Evolutionary conservation across 1,140 invertebrate genomes (phyloP), one percentile per base, ranked within the genome.

Genomic region (Oscheius sp.): DNA sequence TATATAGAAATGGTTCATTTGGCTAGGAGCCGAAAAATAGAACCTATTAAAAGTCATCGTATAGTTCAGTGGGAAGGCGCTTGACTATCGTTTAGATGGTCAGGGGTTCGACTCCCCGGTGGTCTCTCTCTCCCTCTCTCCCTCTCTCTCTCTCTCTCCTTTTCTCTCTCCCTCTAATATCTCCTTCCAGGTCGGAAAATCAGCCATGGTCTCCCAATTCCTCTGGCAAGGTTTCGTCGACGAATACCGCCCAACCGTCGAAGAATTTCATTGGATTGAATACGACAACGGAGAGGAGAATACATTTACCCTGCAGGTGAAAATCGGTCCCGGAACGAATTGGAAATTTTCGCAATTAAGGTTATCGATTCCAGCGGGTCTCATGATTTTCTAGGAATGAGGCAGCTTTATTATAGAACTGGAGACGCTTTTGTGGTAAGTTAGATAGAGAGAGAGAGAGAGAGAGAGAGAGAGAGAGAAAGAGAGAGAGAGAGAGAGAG

Each of bases 221-320:
- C 61, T 82, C 3, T 82, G 79, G 79, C 76, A 82, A n/a, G 59
- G 59, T 38, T 81, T 83, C 66, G 26, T 82, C 4, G 38, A 61
- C 18, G 78, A 80, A n/a, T 82, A 84, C 61, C 55, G 46, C 4
- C 75, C 80, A 0, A 82, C 80, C 3, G 82, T 82, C 4, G 83
- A 82, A 65, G 81, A 82, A 55, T 82, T 82, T 63, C 79, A 82
- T 76, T 82, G 82, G 83, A 78, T 82, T 38, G 81, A 82, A 52
- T 82, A 84, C 68, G 80, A 81, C 26, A 28, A 32, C 32, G 32
- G 78, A 77, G 2, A 58, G 1, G 45, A 20, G 7, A 1, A 42
- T 29, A 23, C 38, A 20, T 38, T 26, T 18, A 46, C 38, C 15
- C 1, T 0, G 20, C 74, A 68, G 23, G 18, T 65, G 28, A 15